Conservation (phyloP, 2,113 vertebrate species). For the Pelvicachromis taeniatus region DNA sequence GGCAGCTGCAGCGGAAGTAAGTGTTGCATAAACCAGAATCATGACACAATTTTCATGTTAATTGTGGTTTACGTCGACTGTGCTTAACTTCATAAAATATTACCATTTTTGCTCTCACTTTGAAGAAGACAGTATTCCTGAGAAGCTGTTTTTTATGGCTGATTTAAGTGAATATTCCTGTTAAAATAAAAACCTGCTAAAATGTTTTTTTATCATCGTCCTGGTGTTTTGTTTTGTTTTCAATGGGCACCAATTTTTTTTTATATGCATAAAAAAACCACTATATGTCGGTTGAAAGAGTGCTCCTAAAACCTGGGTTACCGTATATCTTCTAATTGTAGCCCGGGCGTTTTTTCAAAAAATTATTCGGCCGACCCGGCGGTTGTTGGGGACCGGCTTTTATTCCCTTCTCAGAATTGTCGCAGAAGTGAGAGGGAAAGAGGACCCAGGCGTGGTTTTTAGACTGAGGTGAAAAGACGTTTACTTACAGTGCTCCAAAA, state of each 20-base stretch:
- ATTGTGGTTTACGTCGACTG: neutral
- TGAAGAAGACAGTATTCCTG: neutral
- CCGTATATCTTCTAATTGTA: too few species aligned
- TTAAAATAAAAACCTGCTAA: neutral
- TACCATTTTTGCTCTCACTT: neutral
- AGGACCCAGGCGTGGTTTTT: too few species aligned
- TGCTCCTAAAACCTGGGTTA: neutral
- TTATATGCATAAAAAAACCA: neutral
- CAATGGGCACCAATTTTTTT: rapidly evolving
- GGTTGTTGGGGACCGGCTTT: too few species aligned
- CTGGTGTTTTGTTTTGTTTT: neutral
- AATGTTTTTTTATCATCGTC: neutral
- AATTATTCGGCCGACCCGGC: too few species aligned
- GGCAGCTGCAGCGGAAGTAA: constrained; percentile 43
- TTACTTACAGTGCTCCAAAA: too few species aligned
- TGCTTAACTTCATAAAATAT: neutral
- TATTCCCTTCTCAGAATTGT: too few species aligned
- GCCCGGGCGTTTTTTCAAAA: too few species aligned
- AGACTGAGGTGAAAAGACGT: too few species aligned
- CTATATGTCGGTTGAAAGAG: neutral
- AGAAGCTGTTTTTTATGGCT: neutral
- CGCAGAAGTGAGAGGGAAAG: too few species aligned
- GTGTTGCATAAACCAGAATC: neutral
- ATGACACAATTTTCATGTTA: too few species aligned
- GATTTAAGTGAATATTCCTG: neutral